A percentile compares a stretch with the other conserved stretches of the same genome.
Evolutionary conservation across 2,888 invertebrate species (phyloP).

Genomic region (Oscheius sp.): DNA sequence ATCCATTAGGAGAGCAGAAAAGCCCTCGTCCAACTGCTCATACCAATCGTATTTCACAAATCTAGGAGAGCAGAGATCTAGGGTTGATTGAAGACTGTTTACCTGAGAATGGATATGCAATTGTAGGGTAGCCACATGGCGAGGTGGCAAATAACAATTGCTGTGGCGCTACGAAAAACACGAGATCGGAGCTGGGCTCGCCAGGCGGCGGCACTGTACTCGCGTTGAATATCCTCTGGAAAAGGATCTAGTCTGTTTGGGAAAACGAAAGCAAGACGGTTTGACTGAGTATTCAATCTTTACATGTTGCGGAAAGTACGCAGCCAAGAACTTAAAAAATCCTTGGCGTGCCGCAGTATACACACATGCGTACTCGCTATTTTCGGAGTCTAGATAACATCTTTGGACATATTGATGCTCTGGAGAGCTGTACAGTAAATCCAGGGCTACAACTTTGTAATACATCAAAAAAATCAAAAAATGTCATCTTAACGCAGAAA

Average conservation of each 20-base stretch:
- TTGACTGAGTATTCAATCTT: too few species aligned
- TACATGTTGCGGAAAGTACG: too few species aligned
- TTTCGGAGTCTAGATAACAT: too few species aligned
- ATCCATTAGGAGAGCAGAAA: constrained; percentile 60
- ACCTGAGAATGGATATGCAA: constrained; percentile 57
- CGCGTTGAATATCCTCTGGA: constrained; percentile 18
- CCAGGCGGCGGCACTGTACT: constrained; percentile 32
- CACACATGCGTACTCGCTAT: too few species aligned
- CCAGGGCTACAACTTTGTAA: too few species aligned
- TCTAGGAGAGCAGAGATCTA: constrained; percentile 19
- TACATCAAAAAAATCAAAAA: too few species aligned
- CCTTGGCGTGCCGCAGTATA: too few species aligned
- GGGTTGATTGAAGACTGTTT: background rate
- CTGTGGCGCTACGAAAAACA: constrained; percentile 64
- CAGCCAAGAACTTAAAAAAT: too few species aligned
- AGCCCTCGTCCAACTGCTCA: constrained; percentile 47
- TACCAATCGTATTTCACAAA: constrained; percentile 51
- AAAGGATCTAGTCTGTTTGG: background rate
- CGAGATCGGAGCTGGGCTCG: constrained; percentile 56
- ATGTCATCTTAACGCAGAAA: too few species aligned
- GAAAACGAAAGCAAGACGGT: too few species aligned
- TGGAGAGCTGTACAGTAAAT: too few species aligned
- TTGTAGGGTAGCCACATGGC: constrained; percentile 69
- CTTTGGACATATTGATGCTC: too few species aligned
- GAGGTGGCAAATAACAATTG: constrained; percentile 63